These are phyloP conservation scores for Xestia rhomboidea DNA, from an alignment of 2,888 invertebrate genomes.

Conservation along the genomic window DNA sequence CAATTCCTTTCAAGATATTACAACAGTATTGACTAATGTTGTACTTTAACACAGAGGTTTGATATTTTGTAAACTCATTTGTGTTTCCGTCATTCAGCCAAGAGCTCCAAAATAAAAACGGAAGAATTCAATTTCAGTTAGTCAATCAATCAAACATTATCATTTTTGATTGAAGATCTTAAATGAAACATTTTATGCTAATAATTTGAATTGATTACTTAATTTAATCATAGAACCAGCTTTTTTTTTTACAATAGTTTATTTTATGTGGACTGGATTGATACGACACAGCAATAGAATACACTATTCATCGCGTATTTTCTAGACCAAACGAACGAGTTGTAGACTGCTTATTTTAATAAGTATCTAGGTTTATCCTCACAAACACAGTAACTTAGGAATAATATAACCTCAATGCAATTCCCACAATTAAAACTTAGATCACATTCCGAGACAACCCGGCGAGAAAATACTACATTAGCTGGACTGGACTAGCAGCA, in stretches of 20 bases:
- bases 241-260: background rate
- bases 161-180: background rate
- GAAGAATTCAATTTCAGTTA: background rate
- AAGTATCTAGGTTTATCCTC: background rate
- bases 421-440: background rate
- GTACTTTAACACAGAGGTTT: too few species aligned
- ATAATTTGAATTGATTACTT: slow-evolving; percentile 5
- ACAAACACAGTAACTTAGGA: background rate
- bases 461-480: slow-evolving; percentile 27
- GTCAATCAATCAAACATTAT: background rate
- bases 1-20: background rate
- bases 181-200: too few species aligned
- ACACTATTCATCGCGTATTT: background rate
- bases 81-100: background rate
- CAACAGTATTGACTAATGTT: background rate
- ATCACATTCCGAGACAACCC: slow-evolving; percentile 29
- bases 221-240: slow-evolving; percentile 17
- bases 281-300: background rate
- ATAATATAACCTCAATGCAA: background rate
- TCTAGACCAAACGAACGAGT: background rate
- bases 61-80: background rate
- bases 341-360: background rate
- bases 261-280: background rate
- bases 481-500: slow-evolving; percentile 20
- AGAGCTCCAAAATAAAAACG: background rate